phyloP scores from a whole-genome alignment of 2,113 vertebrate genomes.

The Saguinus midas region DNA sequence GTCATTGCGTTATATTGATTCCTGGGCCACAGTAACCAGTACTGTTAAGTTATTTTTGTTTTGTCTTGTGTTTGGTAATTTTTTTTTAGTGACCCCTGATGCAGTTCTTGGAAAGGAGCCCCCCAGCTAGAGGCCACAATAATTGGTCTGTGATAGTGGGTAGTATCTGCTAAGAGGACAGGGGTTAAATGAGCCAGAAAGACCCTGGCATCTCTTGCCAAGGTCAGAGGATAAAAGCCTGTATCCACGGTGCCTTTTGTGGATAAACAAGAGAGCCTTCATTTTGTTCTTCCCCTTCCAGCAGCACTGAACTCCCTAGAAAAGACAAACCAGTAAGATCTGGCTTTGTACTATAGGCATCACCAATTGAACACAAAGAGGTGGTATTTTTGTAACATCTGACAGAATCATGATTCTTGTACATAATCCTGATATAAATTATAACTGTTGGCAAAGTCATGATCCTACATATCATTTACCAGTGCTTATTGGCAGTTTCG shows the following conservation, averaged over 20 bases:
- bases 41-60: constrained; percentile 24
- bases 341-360: not conserved
- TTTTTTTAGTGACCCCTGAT: constrained; percentile 38
- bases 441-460: not conserved
- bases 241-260: constrained; percentile 25
- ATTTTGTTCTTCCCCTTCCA: not conserved
- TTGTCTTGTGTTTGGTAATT: not conserved
- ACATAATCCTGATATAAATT: not conserved
- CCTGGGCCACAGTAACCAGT: not conserved
- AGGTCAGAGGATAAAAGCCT: constrained; percentile 63
- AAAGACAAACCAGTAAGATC: constrained; percentile 3
- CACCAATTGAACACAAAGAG: not conserved
- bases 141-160: constrained; percentile 30
- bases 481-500: constrained; percentile 8
- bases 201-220: constrained; percentile 46
- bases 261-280: constrained; percentile 40
- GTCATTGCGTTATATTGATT: not conserved
- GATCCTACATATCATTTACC: not conserved
- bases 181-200: constrained; percentile 56
- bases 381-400: not conserved
- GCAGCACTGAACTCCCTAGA: not conserved
- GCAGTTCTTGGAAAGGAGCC: constrained; percentile 23
- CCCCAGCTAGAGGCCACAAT: not conserved
- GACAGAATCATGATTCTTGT: not conserved
- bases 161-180: constrained; percentile 27